A percentile compares a stretch with the other conserved stretches of the same genome.
These are phyloP conservation scores for Budorcas taxicolor DNA, from an alignment of 2,113 vertebrate genomes.

Conservation along the genomic window DNA sequence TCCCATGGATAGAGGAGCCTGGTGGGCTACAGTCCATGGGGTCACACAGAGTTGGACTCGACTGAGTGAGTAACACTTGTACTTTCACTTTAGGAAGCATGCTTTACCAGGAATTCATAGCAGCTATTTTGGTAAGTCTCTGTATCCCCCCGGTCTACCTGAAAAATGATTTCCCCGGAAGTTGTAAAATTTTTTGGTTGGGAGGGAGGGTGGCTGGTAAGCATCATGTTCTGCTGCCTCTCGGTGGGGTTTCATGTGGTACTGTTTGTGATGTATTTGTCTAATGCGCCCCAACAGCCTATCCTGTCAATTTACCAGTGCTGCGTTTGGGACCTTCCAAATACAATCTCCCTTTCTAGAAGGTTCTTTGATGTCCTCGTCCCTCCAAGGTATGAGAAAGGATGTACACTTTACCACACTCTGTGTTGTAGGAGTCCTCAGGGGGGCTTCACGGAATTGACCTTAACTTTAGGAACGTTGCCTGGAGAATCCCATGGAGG, in stretches of 20 bases:
- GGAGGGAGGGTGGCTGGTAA: accelerated
- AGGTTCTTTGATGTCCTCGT: neutral
- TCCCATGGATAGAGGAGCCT: neutral
- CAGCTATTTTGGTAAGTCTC: neutral
- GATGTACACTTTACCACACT: accelerated
- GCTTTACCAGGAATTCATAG: accelerated
- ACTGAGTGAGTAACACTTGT: neutral
- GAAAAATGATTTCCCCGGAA: neutral
- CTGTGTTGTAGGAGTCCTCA: neutral
- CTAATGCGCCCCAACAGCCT: neutral
- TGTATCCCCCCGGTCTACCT: neutral
- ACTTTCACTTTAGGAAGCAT: neutral
- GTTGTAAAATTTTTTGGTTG: too few species aligned
- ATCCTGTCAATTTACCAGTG: accelerated
- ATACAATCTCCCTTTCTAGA: neutral
- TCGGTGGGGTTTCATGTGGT: accelerated
- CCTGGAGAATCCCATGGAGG: too few species aligned
- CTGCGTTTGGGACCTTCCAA: neutral
- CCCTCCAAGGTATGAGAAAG: neutral
- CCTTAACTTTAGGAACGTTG: too few species aligned
- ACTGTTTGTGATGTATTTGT: neutral
- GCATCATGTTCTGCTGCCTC: accelerated
- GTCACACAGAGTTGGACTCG: neutral
- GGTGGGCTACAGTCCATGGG: neutral
- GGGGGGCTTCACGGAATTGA: neutral